phyloP scores from a whole-genome alignment of 2,888 invertebrate genomes.

The Zhuqinia jingwanae region DNA sequence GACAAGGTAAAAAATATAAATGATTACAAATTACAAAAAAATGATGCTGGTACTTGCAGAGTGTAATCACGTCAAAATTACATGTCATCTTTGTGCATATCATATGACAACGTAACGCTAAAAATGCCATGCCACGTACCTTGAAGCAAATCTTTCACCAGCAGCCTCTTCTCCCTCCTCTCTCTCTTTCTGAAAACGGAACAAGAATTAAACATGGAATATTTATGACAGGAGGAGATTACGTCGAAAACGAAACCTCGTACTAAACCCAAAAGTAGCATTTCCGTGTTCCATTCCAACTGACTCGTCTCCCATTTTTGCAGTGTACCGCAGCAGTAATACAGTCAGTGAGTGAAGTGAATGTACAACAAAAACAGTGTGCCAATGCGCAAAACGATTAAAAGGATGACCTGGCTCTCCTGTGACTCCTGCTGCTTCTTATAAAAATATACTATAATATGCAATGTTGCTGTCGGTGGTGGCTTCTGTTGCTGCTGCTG shows the following conservation, averaged over 20 bases:
- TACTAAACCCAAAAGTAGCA: not conserved
- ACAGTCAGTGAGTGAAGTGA: not conserved
- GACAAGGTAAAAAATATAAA: constrained; percentile 1
- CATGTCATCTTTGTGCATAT: not conserved
- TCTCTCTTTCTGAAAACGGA: not conserved
- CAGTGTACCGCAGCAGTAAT: not conserved
- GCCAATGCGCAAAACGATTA: constrained; percentile 41
- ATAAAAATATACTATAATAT: constrained; percentile 13
- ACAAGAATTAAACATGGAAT: constrained; percentile 36
- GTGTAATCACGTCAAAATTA: not conserved
- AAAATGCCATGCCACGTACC: not conserved
- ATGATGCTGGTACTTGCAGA: not conserved
- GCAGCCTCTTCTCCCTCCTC: not conserved
- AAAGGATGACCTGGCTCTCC: constrained; percentile 44
- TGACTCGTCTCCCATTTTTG: no score
- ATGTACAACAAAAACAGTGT: not conserved
- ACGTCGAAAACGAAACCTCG: not conserved
- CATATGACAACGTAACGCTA: no score
- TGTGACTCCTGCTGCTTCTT: constrained; percentile 16
- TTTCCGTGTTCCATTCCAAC: constrained; percentile 35
- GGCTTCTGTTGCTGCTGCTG: not conserved
- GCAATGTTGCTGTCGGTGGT: not conserved
- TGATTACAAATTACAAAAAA: not conserved
- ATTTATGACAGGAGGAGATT: constrained; percentile 25
- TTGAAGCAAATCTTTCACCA: not conserved